A percentile compares a stretch with the other conserved stretches of the same genome.
These are phyloP conservation scores for Drosophila sproati DNA, from an alignment of 1,140 invertebrate genomes.

Conservation along the genomic window DNA sequence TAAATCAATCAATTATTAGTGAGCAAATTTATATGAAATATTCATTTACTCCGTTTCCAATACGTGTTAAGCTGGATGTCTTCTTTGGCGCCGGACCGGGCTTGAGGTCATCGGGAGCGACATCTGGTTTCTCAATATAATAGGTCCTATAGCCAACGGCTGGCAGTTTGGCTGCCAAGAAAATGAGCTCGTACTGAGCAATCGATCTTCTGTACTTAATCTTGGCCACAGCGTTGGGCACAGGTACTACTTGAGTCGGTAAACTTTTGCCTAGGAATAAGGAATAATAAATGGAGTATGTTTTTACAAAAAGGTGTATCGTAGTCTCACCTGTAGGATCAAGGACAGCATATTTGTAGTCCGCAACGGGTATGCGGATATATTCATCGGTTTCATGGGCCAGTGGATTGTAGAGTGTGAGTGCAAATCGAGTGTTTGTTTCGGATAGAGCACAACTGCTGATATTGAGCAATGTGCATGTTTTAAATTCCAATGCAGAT, in stretches of 20 bases:
- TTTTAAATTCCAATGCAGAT: conserved; percentile 79
- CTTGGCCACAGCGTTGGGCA: conserved; percentile 86
- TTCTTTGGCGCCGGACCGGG: conserved; percentile 46
- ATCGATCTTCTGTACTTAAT: conserved; percentile 88
- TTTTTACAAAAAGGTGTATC: no score
- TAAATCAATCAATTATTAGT: background rate
- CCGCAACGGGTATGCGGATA: conserved; percentile 89
- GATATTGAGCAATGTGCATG: conserved; percentile 89
- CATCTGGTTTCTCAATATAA: conserved; percentile 84
- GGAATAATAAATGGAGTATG: background rate
- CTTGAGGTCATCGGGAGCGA: background rate
- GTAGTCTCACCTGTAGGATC: conserved; percentile 85
- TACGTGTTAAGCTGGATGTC: conserved; percentile 47
- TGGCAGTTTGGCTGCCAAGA: conserved; percentile 87
- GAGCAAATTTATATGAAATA: no score
- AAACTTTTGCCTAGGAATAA: conserved; percentile 39
- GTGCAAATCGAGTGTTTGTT: conserved; percentile 86
- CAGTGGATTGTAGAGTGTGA: conserved; percentile 93
- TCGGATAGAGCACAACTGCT: conserved; percentile 89
- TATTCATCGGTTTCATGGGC: conserved; percentile 88
- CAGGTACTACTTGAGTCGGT: conserved; percentile 87
- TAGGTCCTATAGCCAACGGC: conserved; percentile 89
- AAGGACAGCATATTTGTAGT: conserved; percentile 87
- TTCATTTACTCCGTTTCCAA: conserved; percentile 59
- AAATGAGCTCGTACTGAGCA: conserved; percentile 88